Evolutionary conservation across 2,888 invertebrate species (phyloP).

Genomic region (Folsomia manolachei): DNA sequence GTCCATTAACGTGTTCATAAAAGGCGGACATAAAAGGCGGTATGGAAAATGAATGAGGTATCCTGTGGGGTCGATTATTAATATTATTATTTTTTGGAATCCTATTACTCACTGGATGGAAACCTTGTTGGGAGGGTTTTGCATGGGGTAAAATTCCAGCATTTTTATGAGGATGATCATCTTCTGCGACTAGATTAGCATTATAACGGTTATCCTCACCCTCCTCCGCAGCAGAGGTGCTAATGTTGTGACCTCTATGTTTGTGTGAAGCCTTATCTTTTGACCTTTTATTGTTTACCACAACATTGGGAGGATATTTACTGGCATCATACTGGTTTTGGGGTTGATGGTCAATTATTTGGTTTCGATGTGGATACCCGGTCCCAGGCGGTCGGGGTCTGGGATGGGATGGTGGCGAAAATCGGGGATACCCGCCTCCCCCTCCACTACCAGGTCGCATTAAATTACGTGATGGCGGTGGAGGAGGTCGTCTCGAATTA

Average conservation of each 20-base stretch:
- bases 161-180: not conserved
- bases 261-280: not conserved
- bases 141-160: too few relatives aligned
- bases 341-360: constrained; percentile 8
- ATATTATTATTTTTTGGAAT: not conserved
- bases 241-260: too few relatives aligned
- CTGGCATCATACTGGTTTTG: constrained; percentile 13
- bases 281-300: not conserved
- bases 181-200: not conserved
- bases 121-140: not conserved
- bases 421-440: not conserved
- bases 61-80: not conserved
- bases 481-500: not conserved
- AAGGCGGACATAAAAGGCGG: too few relatives aligned
- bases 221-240: not conserved
- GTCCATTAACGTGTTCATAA: constrained; percentile 48
- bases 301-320: constrained; percentile 11
- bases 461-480: not conserved
- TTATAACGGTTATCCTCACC: not conserved
- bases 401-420: not conserved
- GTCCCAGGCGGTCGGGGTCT: not conserved
- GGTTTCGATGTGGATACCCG: not conserved
- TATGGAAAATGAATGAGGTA: not conserved
- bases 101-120: not conserved
- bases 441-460: not conserved